These are phyloP conservation scores for Brienomyrus longianalis DNA, from an alignment of 2,113 vertebrate species.

Conservation along the genomic window DNA sequence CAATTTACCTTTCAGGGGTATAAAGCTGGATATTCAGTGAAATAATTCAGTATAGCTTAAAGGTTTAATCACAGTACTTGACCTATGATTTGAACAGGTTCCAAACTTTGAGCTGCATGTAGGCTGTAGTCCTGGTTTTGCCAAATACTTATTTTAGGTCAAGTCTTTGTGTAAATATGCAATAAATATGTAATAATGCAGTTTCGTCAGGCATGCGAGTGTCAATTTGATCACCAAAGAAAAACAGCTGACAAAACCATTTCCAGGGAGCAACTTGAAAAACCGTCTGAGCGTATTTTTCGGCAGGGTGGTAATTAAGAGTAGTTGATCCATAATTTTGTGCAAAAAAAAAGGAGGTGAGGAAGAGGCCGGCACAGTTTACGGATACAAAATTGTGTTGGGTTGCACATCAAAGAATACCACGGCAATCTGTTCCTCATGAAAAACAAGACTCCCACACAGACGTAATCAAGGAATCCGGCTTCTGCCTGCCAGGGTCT, in stretches of 20 bases:
- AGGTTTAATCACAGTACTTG: not conserved
- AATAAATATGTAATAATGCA: not conserved
- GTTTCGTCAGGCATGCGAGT: not conserved
- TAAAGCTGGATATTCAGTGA: not conserved
- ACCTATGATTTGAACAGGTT: not conserved
- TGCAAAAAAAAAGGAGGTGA: not conserved
- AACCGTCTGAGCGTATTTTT: not conserved
- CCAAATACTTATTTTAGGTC: not conserved
- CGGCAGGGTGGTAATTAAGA: not conserved
- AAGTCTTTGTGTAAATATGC: not conserved
- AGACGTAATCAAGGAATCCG: constrained; percentile 2
- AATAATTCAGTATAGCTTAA: not conserved
- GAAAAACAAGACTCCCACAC: constrained; percentile 7
- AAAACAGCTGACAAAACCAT: not conserved
- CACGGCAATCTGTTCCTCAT: not conserved
- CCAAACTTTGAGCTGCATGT: not conserved
- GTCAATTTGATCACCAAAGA: not conserved
- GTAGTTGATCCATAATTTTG: not conserved
- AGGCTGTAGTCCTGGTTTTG: not conserved
- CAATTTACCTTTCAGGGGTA: not conserved
- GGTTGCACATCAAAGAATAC: constrained; percentile 6
- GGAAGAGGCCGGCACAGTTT: not conserved
- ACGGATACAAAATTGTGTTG: not conserved
- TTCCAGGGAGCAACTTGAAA: not conserved
- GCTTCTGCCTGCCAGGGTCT: constrained; percentile 6